Evolutionary conservation across 2,888 invertebrate genomes (phyloP), one percentile per base, ranked within the genome.

Genomic region (Formica aserva): DNA sequence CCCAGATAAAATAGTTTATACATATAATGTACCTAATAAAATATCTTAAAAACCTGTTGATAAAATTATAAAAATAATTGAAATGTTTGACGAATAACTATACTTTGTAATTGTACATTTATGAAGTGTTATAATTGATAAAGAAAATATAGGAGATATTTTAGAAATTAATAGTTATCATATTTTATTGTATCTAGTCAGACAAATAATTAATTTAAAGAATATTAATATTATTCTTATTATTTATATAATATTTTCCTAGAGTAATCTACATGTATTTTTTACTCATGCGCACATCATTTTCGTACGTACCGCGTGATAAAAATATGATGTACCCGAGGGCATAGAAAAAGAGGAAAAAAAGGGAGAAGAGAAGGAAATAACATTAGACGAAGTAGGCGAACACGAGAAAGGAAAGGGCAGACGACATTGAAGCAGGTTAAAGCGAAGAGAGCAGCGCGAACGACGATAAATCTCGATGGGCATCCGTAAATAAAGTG

Each of bases 401-500:
- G 60, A 71, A 60, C 75, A 74, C 83, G 75, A 65, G 72, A 77
- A 84, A 85, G 85, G 86, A 72, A 78, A 86, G 84, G 86, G 78
- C 82, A 60, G 88, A 80, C 83, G 80, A 66, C 77, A 66, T 57
- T 77, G 60, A 77, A 41, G 67, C 67, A 35, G 32, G 71, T 71
- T 80, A 83, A 83, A 85, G 74, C 63, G 81, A 82, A 85, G 62
- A 84, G 63, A 76, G 72, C 75, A 63, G 86, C 87, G 85, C 84
- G 85, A 83, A 85, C 82, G 75, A 85, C 85, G 87, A 94, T 93
- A 93, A 94, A 94, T 93, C 93, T 91, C 91, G 89, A 87, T 85
- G 91, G 86, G 89, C 88, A 89, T 84, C 90, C 92, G 93, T 92
- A 94, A 94, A 94, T 93, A 94, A 94, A 92, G 89, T 89, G 87